A percentile compares a stretch with the other conserved stretches of the same genome.
These are phyloP conservation scores for Amphiura filiformis DNA, from an alignment of 35 echinoderm and acorn worm species.

Conservation along the genomic window DNA sequence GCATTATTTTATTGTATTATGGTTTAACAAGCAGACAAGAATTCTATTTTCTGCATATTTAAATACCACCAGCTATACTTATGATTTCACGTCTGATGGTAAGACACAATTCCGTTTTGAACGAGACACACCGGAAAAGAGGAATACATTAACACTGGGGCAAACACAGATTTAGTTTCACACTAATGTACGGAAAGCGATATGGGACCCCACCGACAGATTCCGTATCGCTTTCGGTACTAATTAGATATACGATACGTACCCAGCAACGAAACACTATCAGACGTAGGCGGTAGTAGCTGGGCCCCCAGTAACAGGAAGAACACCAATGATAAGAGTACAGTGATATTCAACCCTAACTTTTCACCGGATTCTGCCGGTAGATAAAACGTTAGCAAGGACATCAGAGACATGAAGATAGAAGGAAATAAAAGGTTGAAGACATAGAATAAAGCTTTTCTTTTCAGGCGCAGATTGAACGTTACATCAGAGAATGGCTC, in stretches of 20 bases:
- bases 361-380: constrained; percentile 86
- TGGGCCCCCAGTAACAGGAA: constrained; percentile 77
- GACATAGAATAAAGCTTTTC: constrained; percentile 87
- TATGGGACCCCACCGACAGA: too few relatives aligned
- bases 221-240: neutral
- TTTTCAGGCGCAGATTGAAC: constrained; percentile 42
- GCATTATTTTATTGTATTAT: too few relatives aligned
- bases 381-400: constrained; percentile 76
- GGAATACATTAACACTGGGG: too few relatives aligned
- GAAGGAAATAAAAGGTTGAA: constrained; percentile 80
- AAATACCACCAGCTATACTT: too few relatives aligned
- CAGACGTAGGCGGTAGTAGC: constrained; percentile 80
- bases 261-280: constrained; percentile 71
- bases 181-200: too few relatives aligned
- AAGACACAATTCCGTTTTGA: too few relatives aligned
- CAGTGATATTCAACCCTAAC: constrained; percentile 84
- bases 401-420: constrained; percentile 78
- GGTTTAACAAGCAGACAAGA: too few relatives aligned
- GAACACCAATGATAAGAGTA: constrained; percentile 80
- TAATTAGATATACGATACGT: neutral
- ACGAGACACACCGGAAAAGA: too few relatives aligned
- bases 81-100: too few relatives aligned
- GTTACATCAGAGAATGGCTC: constrained; percentile 84
- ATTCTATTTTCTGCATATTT: too few relatives aligned
- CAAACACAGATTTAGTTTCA: too few relatives aligned